Conservation (phyloP, 2,797 vertebrate species). For the Gorsachius magnificus region DNA sequence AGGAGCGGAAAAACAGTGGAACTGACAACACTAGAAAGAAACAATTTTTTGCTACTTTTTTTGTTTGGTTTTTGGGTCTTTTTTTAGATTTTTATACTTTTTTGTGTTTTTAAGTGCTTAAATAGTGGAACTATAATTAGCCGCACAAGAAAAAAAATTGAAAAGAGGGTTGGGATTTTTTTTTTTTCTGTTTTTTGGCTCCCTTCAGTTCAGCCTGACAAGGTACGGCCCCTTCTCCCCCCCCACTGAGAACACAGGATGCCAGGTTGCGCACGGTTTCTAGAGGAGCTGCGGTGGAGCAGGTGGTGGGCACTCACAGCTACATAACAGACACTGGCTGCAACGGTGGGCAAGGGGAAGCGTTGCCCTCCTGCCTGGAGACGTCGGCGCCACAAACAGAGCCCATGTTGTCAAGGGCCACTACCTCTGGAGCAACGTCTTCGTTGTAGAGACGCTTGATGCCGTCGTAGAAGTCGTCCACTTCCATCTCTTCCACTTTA, state of each 20-base stretch:
- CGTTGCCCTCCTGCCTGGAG: slow-evolving; percentile 80
- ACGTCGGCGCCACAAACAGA: slow-evolving; percentile 74
- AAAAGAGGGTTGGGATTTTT: slow-evolving; percentile 4
- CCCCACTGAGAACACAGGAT: not conserved
- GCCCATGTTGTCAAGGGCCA: slow-evolving; percentile 67
- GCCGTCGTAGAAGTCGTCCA: slow-evolving; percentile 94
- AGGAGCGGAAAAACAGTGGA: slow-evolving; percentile 70
- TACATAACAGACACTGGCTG: slow-evolving; percentile 89
- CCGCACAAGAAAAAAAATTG: slow-evolving; percentile 64
- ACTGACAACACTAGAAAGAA: slow-evolving; percentile 69
- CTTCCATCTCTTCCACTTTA: slow-evolving; percentile 97
- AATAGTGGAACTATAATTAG: slow-evolving; percentile 79
- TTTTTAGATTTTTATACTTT: slow-evolving; percentile 72
- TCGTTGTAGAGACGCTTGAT: slow-evolving; percentile 98
- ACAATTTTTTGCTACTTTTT: slow-evolving; percentile 77
- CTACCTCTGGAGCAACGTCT: slow-evolving; percentile 80
- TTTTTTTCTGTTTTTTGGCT: slow-evolving; percentile 57
- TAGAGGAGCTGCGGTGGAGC: not conserved
- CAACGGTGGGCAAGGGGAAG: slow-evolving; percentile 90
- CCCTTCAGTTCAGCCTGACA: slow-evolving; percentile 77
- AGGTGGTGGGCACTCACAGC: not conserved
- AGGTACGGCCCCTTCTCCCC: slow-evolving; percentile 63
- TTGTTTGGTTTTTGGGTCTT: slow-evolving; percentile 77
- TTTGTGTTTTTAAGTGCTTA: slow-evolving; percentile 81
- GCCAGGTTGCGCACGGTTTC: slow-evolving; percentile 3